These are phyloP conservation scores for Crax fasciolata DNA, from an alignment of 2,797 vertebrate species.

Conservation along the genomic window DNA sequence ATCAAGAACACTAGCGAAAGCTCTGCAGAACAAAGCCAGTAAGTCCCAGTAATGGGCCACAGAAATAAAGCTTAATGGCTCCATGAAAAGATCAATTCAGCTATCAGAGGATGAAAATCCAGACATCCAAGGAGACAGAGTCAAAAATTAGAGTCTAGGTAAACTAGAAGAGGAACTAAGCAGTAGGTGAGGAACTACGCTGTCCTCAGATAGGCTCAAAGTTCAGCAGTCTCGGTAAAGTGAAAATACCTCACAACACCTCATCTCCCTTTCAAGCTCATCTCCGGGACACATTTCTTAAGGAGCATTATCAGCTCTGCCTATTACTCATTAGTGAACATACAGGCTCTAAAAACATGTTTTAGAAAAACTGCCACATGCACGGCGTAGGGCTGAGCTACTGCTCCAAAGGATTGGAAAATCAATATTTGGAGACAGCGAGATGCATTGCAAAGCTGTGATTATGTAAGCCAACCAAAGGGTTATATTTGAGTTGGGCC, in stretches of 20 bases:
- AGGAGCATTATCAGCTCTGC: slow-evolving; percentile 52
- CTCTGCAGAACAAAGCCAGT: background rate
- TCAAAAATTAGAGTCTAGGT: background rate
- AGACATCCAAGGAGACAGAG: background rate
- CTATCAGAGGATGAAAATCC: background rate
- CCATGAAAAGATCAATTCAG: background rate
- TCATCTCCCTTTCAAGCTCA: slow-evolving; percentile 34
- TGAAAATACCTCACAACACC: slow-evolving; percentile 14
- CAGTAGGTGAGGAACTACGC: background rate
- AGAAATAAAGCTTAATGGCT: background rate
- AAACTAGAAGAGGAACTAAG: background rate
- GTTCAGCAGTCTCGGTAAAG: slow-evolving; percentile 20
- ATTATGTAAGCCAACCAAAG: slow-evolving; percentile 58
- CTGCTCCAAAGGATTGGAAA: slow-evolving; percentile 62
- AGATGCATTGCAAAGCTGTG: slow-evolving; percentile 51
- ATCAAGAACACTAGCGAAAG: background rate
- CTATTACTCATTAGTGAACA: slow-evolving; percentile 50
- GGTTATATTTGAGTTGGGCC: slow-evolving; percentile 21
- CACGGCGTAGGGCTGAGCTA: slow-evolving; percentile 10
- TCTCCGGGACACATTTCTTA: slow-evolving; percentile 47
- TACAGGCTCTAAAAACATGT: background rate
- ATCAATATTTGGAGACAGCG: slow-evolving; percentile 61
- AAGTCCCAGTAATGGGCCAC: background rate
- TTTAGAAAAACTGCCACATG: slow-evolving; percentile 42
- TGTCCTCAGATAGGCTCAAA: background rate